These are phyloP conservation scores for Varecia variegata DNA, from an alignment of 2,797 vertebrate genomes.

Conservation along the genomic window DNA sequence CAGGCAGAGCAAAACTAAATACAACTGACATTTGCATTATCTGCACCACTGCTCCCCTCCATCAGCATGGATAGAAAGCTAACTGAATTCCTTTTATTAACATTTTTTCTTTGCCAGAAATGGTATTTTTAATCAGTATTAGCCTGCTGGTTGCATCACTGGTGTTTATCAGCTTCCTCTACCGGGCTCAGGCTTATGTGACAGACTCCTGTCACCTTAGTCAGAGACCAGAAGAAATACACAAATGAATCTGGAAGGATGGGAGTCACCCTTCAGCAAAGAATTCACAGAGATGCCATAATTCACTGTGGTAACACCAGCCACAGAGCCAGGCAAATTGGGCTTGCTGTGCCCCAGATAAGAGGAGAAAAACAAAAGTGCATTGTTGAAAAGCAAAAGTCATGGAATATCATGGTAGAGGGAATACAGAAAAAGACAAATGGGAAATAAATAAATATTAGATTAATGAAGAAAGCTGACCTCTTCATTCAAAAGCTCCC, in stretches of 20 bases:
- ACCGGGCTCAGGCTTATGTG: background rate
- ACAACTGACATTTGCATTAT: conserved; percentile 50
- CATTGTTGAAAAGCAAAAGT: conserved; percentile 49
- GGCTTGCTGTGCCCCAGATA: conserved; percentile 70
- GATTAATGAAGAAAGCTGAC: conserved; percentile 22
- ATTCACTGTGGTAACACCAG: conserved; percentile 72
- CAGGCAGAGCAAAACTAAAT: conserved; percentile 49
- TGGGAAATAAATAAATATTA: background rate
- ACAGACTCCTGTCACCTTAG: conserved; percentile 47
- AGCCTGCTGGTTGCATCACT: background rate
- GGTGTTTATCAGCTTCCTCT: conserved; percentile 7
- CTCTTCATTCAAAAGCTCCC: background rate
- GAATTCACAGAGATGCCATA: conserved; percentile 65
- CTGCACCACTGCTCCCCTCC: background rate
- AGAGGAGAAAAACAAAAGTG: conserved; percentile 56
- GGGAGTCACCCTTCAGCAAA: conserved; percentile 69
- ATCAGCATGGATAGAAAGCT: conserved; percentile 51
- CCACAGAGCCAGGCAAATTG: conserved; percentile 67
- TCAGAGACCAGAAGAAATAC: conserved; percentile 58
- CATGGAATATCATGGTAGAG: background rate
- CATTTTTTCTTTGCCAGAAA: conserved; percentile 36
- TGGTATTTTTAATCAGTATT: conserved; percentile 46
- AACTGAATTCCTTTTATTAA: conserved; percentile 8
- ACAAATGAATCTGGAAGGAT: conserved; percentile 67
- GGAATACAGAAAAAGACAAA: conserved; percentile 7